Percentiles rank a stretch among this genome's conserved stretches.
These are phyloP conservation scores for Eulithis testata DNA, from an alignment of 2,888 invertebrate species.

Conservation along the genomic window DNA sequence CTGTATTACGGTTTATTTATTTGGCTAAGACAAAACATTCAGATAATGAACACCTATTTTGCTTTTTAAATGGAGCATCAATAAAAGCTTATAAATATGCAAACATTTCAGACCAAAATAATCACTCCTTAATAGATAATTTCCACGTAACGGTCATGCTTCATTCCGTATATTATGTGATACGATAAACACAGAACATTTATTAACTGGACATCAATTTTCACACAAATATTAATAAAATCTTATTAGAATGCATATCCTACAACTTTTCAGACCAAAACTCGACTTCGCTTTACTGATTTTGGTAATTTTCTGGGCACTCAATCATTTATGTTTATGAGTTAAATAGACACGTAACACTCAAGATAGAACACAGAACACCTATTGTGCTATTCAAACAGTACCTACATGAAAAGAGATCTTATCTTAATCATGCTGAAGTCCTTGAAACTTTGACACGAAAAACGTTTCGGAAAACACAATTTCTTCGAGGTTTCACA, in stretches of 20 bases:
- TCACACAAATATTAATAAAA: neutral
- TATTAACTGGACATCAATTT: no score
- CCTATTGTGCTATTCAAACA: conserved; percentile 8
- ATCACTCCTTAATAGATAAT: no score
- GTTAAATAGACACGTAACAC: conserved; percentile 14
- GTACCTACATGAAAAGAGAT: conserved; percentile 7
- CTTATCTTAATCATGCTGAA: neutral
- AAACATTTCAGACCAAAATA: neutral
- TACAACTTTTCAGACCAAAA: neutral
- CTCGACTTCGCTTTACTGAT: neutral
- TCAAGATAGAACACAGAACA: conserved; percentile 6
- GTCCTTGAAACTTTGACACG: no score
- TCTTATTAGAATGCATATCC: neutral
- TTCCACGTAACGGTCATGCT: no score
- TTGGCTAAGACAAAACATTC: conserved; percentile 3
- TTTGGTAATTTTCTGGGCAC: conserved; percentile 3
- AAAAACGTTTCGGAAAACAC: no score
- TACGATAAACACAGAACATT: no score
- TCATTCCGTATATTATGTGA: no score
- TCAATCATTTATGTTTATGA: conserved; percentile 2
- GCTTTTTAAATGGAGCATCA: conserved; percentile 5
- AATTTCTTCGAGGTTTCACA: no score
- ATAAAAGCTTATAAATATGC: neutral
- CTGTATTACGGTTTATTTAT: neutral
- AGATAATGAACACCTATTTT: conserved; percentile 11